Conservation (phyloP, 1,140 invertebrate genomes). For the Drosophila nigrodunni region DNA sequence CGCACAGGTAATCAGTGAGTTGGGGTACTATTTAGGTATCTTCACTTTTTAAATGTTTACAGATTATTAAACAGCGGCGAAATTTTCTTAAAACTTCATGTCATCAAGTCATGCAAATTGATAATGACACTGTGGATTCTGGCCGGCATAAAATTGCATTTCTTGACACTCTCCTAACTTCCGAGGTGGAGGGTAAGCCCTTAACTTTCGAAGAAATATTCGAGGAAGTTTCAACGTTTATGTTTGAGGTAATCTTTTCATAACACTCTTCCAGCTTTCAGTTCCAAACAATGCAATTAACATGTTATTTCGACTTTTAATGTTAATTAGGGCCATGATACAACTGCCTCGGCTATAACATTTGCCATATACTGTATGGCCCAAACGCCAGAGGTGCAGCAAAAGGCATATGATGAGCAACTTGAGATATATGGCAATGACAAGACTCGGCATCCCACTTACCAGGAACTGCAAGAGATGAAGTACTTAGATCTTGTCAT, state of each 20-base stretch:
- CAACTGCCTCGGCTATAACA: conserved; percentile 79
- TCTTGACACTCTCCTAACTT: conserved; percentile 74
- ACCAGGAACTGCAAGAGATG: conserved; percentile 87
- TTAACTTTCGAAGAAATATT: conserved; percentile 88
- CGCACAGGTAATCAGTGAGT: conserved; percentile 20
- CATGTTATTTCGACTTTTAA: no score
- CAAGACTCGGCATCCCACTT: conserved; percentile 83
- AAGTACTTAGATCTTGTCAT: conserved; percentile 88
- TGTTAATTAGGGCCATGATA: conserved; percentile 79
- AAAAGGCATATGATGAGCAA: conserved; percentile 85
- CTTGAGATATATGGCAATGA: conserved; percentile 84
- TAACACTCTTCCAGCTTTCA: no score
- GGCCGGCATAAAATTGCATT: conserved; percentile 74
- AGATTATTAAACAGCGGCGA: conserved; percentile 56
- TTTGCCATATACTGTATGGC: conserved; percentile 79
- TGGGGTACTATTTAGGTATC: not conserved
- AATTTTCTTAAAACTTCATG: conserved; percentile 13
- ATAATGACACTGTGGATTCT: conserved; percentile 24
- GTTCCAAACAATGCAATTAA: no score
- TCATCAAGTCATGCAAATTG: conserved; percentile 9
- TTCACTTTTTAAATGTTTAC: not conserved
- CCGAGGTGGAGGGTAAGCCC: conserved; percentile 85
- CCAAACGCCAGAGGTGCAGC: conserved; percentile 71
- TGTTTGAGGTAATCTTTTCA: conserved; percentile 88
- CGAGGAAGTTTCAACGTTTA: conserved; percentile 90